phyloP scores from a whole-genome alignment of 1,140 invertebrate species.

The Adelges cooleyi region DNA sequence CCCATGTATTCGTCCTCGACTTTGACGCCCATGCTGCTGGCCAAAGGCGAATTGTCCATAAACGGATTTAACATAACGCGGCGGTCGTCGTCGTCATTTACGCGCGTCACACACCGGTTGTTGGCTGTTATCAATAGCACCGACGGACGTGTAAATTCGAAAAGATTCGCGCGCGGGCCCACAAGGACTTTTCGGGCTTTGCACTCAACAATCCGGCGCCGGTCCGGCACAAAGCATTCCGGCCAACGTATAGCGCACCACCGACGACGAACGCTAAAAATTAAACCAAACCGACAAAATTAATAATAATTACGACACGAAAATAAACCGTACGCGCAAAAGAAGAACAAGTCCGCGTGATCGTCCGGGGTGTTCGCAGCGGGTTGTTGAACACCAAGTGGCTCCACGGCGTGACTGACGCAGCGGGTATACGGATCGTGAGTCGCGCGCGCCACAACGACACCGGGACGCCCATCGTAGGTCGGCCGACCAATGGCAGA shows the following conservation, averaged over 20 bases:
- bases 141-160: background rate
- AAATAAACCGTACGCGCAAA: background rate
- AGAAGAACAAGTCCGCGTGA: background rate
- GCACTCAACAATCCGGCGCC: too few relatives aligned
- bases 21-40: slow-evolving; percentile 31
- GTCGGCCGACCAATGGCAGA: background rate
- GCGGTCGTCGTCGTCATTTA: slow-evolving; percentile 19
- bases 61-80: slow-evolving; percentile 50
- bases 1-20: slow-evolving; percentile 22
- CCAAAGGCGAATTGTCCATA: slow-evolving; percentile 43
- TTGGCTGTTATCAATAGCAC: background rate
- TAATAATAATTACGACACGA: background rate
- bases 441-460: background rate
- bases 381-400: slow-evolving; percentile 26
- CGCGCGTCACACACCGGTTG: slow-evolving; percentile 8
- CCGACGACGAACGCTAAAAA: too few relatives aligned
- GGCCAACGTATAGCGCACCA: too few relatives aligned
- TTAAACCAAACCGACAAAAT: too few relatives aligned
- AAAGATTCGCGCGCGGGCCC: background rate
- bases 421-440: slow-evolving; percentile 16
- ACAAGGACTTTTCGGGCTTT: background rate
- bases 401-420: slow-evolving; percentile 27
- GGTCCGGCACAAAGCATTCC: too few relatives aligned
- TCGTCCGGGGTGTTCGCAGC: slow-evolving; percentile 5
- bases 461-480: background rate